These are phyloP conservation scores for Pseudomyrmex dendroicus DNA, from an alignment of 1,140 invertebrate species.

Conservation along the genomic window DNA sequence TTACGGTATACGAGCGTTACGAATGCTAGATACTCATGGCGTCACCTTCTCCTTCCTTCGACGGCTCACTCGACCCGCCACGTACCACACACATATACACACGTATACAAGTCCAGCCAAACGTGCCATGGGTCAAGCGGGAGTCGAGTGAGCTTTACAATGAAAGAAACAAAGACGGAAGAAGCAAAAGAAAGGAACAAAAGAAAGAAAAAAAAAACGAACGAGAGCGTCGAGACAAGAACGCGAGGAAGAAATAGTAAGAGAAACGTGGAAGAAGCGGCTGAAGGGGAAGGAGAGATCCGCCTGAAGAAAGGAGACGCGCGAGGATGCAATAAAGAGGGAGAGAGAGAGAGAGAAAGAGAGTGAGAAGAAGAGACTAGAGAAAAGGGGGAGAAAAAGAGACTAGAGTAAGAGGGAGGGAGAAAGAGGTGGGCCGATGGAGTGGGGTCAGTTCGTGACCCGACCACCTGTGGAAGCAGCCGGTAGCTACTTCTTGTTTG, in stretches of 20 bases:
- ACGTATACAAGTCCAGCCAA: constrained; percentile 19
- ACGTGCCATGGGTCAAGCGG: constrained; percentile 53
- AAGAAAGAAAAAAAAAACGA: constrained; percentile 18
- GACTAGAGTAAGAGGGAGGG: constrained; percentile 32
- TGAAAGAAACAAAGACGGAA: neutral
- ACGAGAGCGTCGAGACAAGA: constrained; percentile 12
- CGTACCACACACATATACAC: neutral
- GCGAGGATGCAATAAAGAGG: constrained; percentile 12
- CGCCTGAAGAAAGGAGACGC: constrained; percentile 21
- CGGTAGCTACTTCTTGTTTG: constrained; percentile 81
- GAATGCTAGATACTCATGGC: constrained; percentile 36
- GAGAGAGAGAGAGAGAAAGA: neutral
- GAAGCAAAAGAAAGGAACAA: neutral
- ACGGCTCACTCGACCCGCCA: constrained; percentile 55
- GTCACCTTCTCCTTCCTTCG: constrained; percentile 52
- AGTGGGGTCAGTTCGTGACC: constrained; percentile 81
- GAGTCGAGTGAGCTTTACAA: constrained; percentile 40
- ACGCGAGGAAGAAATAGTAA: constrained; percentile 16
- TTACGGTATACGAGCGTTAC: constrained; percentile 37
- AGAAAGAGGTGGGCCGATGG: constrained; percentile 65
- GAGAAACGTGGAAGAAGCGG: constrained; percentile 11
- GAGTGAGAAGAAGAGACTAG: constrained; percentile 7
- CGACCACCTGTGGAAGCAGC: constrained; percentile 83
- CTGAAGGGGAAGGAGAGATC: constrained; percentile 36
- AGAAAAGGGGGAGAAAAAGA: neutral